These are phyloP conservation scores for Agonopterix heracliana DNA, from an alignment of 2,888 invertebrate genomes.

Conservation along the genomic window DNA sequence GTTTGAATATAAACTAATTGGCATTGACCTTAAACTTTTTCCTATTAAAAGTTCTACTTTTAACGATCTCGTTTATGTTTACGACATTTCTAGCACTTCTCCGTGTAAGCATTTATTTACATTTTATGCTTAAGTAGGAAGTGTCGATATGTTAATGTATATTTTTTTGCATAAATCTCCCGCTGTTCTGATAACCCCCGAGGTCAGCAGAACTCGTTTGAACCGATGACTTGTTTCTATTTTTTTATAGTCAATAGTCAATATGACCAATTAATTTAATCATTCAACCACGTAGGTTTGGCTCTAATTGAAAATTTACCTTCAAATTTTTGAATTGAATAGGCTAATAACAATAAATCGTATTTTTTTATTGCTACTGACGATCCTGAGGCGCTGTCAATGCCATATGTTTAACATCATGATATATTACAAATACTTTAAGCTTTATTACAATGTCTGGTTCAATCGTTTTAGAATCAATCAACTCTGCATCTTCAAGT, in stretches of 20 bases:
- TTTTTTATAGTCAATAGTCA: constrained; percentile 3
- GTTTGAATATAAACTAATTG: constrained; percentile 12
- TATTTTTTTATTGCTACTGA: constrained; percentile 6
- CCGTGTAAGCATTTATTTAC: constrained; percentile 13
- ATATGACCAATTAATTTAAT: constrained; percentile 8
- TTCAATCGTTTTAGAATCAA: too few relatives aligned
- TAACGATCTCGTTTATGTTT: constrained; percentile 8
- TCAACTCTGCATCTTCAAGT: too few relatives aligned
- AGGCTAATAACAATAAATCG: constrained; percentile 8
- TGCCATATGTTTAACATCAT: background rate
- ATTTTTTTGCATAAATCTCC: constrained; percentile 23
- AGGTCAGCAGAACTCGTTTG: constrained; percentile 16
- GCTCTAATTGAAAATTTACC: constrained; percentile 14
- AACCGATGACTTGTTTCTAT: constrained; percentile 12
- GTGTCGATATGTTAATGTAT: constrained; percentile 21
- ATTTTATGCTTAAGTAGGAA: constrained; percentile 18
- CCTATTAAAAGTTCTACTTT: background rate
- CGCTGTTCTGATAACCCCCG: constrained; percentile 14
- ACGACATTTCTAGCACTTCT: constrained; percentile 16
- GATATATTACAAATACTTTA: background rate
- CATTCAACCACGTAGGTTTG: constrained; percentile 1
- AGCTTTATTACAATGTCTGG: background rate
- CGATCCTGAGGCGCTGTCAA: constrained; percentile 1
- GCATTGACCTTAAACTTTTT: constrained; percentile 9
- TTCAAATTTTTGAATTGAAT: constrained; percentile 8